Evolutionary conservation across 2,888 invertebrate genomes (phyloP), one percentile per base, ranked within the genome.

Genomic region (Lasioglossum zephyrum): DNA sequence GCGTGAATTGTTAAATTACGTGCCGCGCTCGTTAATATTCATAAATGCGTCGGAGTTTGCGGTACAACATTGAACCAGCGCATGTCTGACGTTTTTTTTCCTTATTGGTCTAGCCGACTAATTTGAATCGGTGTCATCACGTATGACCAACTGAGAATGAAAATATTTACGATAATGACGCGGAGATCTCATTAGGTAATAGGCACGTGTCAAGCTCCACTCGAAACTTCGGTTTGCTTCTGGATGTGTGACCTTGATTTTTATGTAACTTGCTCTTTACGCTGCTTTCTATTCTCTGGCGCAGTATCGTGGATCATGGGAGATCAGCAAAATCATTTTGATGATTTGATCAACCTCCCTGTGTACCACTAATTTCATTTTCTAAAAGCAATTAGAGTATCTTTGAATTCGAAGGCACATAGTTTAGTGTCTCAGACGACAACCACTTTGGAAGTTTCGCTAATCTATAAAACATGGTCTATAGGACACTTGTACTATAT

Each of bases 81-180:
- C n/a, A n/a, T 57, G 47, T 53, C 60, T 26, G n/a, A 41, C 77
- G 22, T 4, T 69, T 77, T 73, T 69, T 49, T 36, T 26, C 6
- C 47, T 26, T 31, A 36, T 31, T n/a, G 36, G 73, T 26, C 16
- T 36, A 70, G 39, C 22, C 53, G 72, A 70, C n/a, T 60, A 69
- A 70, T 87, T 82, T 18, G 13, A 84, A 72, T 82, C 63, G 72
- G 47, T 74, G 75, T 74, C 81, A 39, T 77, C 77, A 41, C 70
- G 69, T 47, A 86, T 88, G 74, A 84, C 63, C 63, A 47, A 49
- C 72, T 44, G 79, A 39, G 66, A 79, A 73, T 75, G 69, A 75
- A 76, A 82, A 79, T 87, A 85, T 88, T 87, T 89, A 81, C 53
- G 73, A 60, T 81, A 85, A 89, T 74, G 73, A 89, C 73, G 73